A percentile compares a stretch with the other conserved stretches of the same genome.
phyloP scores from a whole-genome alignment of 2,113 vertebrate genomes.

The Microcebus tavaratra region DNA sequence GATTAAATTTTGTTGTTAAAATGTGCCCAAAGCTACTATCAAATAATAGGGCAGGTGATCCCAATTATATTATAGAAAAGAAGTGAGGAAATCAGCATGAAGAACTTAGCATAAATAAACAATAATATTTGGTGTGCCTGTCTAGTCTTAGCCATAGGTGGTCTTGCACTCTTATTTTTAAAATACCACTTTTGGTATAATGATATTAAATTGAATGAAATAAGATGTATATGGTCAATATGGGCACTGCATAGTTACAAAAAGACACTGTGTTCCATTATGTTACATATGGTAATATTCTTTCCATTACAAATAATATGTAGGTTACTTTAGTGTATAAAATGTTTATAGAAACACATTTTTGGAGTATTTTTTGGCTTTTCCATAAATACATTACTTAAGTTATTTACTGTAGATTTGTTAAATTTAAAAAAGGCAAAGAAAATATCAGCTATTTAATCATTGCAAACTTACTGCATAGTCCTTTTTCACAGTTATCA shows the following conservation, averaged over 20 bases:
- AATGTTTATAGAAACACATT: background rate
- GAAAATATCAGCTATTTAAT: background rate
- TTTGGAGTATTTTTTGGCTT: background rate
- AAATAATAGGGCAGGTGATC: background rate
- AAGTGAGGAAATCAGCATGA: background rate
- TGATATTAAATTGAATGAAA: background rate
- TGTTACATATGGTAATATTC: background rate
- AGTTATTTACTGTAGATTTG: background rate
- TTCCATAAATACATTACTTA: background rate
- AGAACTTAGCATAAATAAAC: background rate
- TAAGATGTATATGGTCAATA: background rate
- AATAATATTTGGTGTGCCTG: background rate
- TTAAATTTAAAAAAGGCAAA: background rate
- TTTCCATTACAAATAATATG: slow-evolving; percentile 29
- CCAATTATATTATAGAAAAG: background rate
- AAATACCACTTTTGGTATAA: background rate
- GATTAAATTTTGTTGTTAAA: slow-evolving; percentile 3
- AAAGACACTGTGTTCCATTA: background rate
- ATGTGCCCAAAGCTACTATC: background rate
- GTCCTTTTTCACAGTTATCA: slow-evolving; percentile 71
- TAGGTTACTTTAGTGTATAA: background rate
- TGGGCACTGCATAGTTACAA: background rate
- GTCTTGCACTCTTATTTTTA: background rate
- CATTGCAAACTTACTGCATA: slow-evolving; percentile 85
- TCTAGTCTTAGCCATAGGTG: background rate